Conservation (phyloP, 2,888 invertebrate genomes). For the Coremacera marginata region DNA sequence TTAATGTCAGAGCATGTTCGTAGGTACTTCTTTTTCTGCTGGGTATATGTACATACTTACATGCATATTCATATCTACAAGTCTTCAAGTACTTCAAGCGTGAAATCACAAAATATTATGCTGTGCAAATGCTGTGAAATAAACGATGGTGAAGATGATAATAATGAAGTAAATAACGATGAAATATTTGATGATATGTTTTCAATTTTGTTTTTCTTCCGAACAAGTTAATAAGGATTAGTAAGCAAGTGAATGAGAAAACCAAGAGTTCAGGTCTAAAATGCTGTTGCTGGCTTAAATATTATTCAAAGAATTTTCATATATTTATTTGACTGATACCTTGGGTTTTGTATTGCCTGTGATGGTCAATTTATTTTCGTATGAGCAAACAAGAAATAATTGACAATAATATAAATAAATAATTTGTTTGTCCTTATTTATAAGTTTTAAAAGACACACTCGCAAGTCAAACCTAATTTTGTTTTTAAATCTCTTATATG, state of each 20-base stretch:
- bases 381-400: too few species aligned
- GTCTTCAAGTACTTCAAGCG: constrained; percentile 10
- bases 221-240: background rate
- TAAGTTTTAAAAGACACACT: too few species aligned
- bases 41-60: background rate
- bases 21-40: too few species aligned
- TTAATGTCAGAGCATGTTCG: too few species aligned
- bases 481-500: too few species aligned
- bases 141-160: background rate
- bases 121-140: background rate
- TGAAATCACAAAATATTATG: constrained; percentile 31
- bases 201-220: background rate
- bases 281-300: background rate
- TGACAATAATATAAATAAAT: too few species aligned
- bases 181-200: background rate
- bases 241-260: background rate
- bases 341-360: too few species aligned
- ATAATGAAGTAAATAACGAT: background rate
- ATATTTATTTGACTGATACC: too few species aligned
- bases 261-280: background rate
- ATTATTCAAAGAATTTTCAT: too few species aligned
- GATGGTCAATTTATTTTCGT: too few species aligned
- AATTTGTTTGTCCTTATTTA: too few species aligned
- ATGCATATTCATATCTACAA: background rate
- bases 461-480: too few species aligned